Evolutionary conservation across 2,888 invertebrate genomes (phyloP).

Genomic region (Euzetes globulus): DNA sequence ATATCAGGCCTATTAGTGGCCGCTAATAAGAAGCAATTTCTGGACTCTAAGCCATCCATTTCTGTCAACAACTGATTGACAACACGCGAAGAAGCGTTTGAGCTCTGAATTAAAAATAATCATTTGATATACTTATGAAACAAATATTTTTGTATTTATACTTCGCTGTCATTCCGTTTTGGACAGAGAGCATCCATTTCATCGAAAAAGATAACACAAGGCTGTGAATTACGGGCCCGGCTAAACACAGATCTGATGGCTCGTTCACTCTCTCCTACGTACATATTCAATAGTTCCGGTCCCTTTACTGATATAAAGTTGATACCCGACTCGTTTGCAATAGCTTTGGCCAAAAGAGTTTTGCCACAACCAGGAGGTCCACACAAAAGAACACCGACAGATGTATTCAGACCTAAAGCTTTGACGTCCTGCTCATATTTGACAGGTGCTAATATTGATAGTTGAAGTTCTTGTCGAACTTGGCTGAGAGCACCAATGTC

Average conservation of each 20-base stretch:
- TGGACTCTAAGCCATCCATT: conserved; percentile 92
- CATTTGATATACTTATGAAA: not conserved
- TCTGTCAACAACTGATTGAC: conserved; percentile 96
- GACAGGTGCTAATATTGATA: conserved; percentile 86
- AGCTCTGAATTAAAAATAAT: conserved; percentile 7
- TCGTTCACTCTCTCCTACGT: conserved; percentile 96
- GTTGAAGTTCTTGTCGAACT: conserved; percentile 78
- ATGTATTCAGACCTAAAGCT: conserved; percentile 66
- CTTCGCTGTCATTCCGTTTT: conserved; percentile 67
- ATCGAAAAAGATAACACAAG: conserved; percentile 98
- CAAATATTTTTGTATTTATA: conserved; percentile 44
- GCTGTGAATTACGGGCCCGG: conserved; percentile 85
- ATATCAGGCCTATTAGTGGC: conserved; percentile 96
- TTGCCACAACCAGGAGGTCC: conserved; percentile 86
- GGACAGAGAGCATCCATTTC: conserved; percentile 95
- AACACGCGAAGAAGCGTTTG: conserved; percentile 54
- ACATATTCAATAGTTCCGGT: conserved; percentile 96
- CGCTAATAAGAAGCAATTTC: conserved; percentile 88
- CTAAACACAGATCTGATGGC: conserved; percentile 94
- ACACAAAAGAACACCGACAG: conserved; percentile 85
- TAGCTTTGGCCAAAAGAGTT: conserved; percentile 91
- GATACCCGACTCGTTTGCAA: conserved; percentile 96
- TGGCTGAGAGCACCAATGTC: conserved; percentile 86
- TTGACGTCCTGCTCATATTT: conserved; percentile 72
- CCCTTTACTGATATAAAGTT: conserved; percentile 99